Evolutionary conservation across 2,888 invertebrate genomes (phyloP).

Genomic region (Pharmacophagus antenor): DNA sequence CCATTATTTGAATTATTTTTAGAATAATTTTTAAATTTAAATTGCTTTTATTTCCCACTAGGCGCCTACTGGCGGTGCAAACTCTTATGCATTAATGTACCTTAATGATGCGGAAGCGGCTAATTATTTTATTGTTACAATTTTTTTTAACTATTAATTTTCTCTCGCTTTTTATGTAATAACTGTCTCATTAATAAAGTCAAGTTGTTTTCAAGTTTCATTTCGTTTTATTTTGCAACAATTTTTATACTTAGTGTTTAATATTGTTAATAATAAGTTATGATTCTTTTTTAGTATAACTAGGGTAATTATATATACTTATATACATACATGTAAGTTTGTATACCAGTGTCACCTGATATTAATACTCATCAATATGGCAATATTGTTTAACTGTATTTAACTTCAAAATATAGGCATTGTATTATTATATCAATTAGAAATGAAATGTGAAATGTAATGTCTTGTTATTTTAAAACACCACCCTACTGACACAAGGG

Average conservation of each 20-base stretch:
- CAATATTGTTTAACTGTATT: slow-evolving; percentile 8
- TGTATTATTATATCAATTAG: slow-evolving; percentile 26
- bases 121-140: slow-evolving; percentile 40
- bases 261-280: background rate
- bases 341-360: slow-evolving; percentile 20
- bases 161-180: slow-evolving; percentile 49
- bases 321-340: slow-evolving; percentile 5
- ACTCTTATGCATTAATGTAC: background rate
- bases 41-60: background rate
- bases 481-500: no score
- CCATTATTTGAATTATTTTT: no score
- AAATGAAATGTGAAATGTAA: slow-evolving; percentile 13
- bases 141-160: slow-evolving; percentile 40
- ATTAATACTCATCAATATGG: slow-evolving; percentile 19
- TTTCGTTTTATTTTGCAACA: slow-evolving; percentile 42
- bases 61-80: slow-evolving; percentile 4
- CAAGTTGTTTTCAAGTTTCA: slow-evolving; percentile 56
- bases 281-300: background rate
- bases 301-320: slow-evolving; percentile 3
- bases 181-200: slow-evolving; percentile 55
- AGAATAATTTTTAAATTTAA: no score
- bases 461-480: slow-evolving; percentile 17
- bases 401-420: slow-evolving; percentile 14
- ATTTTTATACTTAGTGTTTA: background rate
- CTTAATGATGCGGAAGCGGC: slow-evolving; percentile 4